These are phyloP conservation scores for Heptranchias perlo DNA, from an alignment of 2,113 vertebrate species.

Conservation along the genomic window DNA sequence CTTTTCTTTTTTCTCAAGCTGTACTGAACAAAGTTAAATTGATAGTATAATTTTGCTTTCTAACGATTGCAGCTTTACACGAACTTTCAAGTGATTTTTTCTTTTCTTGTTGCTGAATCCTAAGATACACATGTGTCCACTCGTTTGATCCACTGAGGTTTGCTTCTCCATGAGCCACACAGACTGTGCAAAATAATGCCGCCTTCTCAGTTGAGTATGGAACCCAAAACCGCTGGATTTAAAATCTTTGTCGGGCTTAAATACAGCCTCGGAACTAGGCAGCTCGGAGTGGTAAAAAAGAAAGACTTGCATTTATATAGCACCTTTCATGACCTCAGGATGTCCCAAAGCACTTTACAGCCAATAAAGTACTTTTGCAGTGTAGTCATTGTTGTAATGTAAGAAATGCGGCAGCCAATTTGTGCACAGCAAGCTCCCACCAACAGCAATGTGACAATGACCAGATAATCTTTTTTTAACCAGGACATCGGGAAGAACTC, in stretches of 20 bases:
- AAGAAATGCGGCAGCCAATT: neutral
- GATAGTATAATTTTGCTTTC: neutral
- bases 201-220: neutral
- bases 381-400: neutral
- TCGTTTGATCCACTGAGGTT: neutral
- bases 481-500: too few relatives aligned
- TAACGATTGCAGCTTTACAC: neutral
- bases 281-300: neutral
- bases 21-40: neutral
- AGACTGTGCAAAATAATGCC: neutral
- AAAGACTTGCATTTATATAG: neutral
- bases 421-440: neutral
- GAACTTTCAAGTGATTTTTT: neutral
- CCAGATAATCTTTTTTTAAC: neutral
- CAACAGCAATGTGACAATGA: neutral
- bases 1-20: neutral
- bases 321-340: neutral
- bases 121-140: neutral
- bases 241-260: neutral
- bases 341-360: neutral
- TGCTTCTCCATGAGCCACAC: neutral
- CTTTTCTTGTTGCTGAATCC: neutral
- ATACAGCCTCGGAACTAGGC: neutral
- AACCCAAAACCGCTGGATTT: neutral
- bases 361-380: neutral